These are phyloP conservation scores for Lates japonicus DNA, from an alignment of 2,797 vertebrate species.

Conservation along the genomic window DNA sequence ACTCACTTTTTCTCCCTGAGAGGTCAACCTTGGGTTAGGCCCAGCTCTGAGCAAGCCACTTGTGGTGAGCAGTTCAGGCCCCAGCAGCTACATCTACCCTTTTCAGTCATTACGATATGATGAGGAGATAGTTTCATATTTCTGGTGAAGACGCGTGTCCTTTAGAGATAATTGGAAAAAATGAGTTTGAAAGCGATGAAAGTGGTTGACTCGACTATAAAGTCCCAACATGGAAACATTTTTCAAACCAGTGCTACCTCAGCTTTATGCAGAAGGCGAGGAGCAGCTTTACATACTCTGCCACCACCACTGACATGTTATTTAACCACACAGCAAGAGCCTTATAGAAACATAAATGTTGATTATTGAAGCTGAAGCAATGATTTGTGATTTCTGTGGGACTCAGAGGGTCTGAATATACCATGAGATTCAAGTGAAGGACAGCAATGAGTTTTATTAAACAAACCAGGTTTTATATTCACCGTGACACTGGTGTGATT, in stretches of 20 bases:
- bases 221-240: neutral
- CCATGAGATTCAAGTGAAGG: neutral
- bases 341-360: neutral
- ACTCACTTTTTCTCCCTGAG: neutral
- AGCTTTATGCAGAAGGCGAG: neutral
- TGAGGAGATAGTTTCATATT: neutral
- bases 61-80: neutral
- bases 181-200: neutral
- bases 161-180: neutral
- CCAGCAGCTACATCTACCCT: neutral
- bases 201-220: neutral
- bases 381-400: neutral
- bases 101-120: neutral
- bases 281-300: neutral
- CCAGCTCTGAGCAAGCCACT: neutral
- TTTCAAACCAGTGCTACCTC: neutral
- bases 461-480: neutral
- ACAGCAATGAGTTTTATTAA: neutral
- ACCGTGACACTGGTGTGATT: neutral
- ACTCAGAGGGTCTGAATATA: neutral
- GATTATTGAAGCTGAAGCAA: neutral
- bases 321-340: neutral
- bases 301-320: neutral
- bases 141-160: neutral
- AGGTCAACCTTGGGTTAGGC: neutral